phyloP scores from a whole-genome alignment of 1,140 invertebrate genomes.

The Prorops nasuta region DNA sequence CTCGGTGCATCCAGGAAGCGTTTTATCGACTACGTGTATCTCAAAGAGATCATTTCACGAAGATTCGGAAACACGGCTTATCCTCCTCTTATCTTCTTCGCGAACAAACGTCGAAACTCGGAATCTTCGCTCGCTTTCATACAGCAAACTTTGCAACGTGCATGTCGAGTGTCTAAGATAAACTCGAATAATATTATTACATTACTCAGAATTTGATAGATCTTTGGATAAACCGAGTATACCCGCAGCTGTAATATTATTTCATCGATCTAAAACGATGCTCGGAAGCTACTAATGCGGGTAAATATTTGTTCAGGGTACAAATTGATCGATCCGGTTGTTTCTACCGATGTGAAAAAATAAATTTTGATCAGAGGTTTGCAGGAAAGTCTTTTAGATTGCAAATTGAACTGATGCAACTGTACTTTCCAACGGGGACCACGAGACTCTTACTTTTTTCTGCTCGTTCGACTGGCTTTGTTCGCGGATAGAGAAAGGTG shows the following conservation, averaged over 20 bases:
- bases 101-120: conserved; percentile 3
- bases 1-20: conserved; percentile 19
- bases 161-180: not conserved
- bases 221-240: too few relatives aligned
- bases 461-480: too few relatives aligned
- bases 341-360: not conserved
- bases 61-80: conserved; percentile 22
- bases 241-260: too few relatives aligned
- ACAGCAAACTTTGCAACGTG: not conserved
- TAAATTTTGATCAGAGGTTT: not conserved
- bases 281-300: too few relatives aligned
- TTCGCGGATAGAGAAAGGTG: not conserved
- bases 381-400: not conserved
- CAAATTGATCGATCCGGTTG: not conserved
- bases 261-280: too few relatives aligned
- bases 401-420: not conserved
- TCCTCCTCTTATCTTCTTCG: conserved; percentile 24
- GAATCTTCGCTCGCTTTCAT: too few relatives aligned
- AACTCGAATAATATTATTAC: not conserved
- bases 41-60: conserved; percentile 12
- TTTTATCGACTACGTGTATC: conserved; percentile 23
- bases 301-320: too few relatives aligned
- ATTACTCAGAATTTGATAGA: not conserved
- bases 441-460: too few relatives aligned
- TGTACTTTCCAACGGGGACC: not conserved